Evolutionary conservation across 2,888 invertebrate genomes (phyloP).

Genomic region (Conchocele bisecta): DNA sequence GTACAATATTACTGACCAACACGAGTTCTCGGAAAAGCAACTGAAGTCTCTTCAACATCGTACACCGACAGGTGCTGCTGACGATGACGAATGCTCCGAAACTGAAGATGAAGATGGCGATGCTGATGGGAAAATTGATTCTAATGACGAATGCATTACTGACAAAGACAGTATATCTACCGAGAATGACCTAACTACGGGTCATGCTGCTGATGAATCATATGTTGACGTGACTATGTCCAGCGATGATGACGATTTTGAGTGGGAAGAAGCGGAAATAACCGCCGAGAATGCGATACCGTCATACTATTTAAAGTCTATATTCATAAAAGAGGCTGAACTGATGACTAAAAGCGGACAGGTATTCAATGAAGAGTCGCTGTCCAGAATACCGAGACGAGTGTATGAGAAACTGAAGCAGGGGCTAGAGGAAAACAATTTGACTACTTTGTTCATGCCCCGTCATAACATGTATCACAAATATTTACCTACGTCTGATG

Average conservation of each 20-base stretch:
- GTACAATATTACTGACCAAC: no score
- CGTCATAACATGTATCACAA: no score
- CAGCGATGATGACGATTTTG: background rate
- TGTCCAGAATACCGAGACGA: slow-evolving; percentile 9
- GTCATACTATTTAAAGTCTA: slow-evolving; percentile 35
- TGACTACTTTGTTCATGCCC: slow-evolving; percentile 26
- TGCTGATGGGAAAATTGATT: no score
- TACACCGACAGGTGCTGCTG: no score
- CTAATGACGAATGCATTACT: no score
- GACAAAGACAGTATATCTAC: no score
- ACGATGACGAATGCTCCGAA: background rate
- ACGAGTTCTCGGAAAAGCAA: no score
- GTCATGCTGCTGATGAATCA: background rate
- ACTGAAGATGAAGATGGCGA: background rate
- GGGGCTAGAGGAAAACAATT: slow-evolving; percentile 10
- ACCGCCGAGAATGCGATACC: slow-evolving; percentile 41
- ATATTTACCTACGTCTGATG: no score
- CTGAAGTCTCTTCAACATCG: no score
- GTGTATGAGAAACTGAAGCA: slow-evolving; percentile 19
- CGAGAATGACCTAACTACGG: background rate
- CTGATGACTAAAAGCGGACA: background rate
- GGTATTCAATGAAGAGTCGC: background rate
- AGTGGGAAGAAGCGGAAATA: slow-evolving; percentile 14
- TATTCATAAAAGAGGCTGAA: slow-evolving; percentile 37
- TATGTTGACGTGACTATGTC: no score